Percentiles rank a stretch among this genome's conserved stretches.
phyloP scores from a whole-genome alignment of 2,113 vertebrate genomes.

The Pterocles burchelli region DNA sequence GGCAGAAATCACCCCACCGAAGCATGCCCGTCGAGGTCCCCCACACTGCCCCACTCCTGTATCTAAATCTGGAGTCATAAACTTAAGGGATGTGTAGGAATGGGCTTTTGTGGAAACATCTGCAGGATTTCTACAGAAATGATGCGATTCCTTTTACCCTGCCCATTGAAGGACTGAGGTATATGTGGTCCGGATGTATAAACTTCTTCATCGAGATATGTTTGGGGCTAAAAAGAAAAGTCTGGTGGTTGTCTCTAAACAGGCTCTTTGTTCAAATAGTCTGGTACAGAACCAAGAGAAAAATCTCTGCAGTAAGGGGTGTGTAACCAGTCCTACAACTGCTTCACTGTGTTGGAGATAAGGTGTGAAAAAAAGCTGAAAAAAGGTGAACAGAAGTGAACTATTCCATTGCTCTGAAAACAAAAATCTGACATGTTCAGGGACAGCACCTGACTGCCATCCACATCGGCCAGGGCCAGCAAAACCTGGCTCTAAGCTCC shows the following conservation, averaged over 20 bases:
- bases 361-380: background rate
- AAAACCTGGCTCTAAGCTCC: background rate
- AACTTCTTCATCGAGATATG: background rate
- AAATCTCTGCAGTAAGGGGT: background rate
- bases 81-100: background rate
- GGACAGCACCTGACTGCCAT: background rate
- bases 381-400: background rate
- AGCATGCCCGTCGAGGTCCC: background rate
- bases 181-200: no score
- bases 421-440: fast-evolving
- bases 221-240: background rate
- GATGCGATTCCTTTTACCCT: background rate
- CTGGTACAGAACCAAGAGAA: background rate
- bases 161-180: no score
- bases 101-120: background rate
- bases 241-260: background rate
- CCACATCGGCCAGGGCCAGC: fast-evolving
- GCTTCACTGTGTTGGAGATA: background rate
- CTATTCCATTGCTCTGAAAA: background rate
- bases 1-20: background rate
- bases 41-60: fast-evolving
- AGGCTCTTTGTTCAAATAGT: background rate
- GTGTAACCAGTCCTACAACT: background rate
- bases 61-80: background rate
- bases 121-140: background rate